Conservation (phyloP, 2,888 invertebrate genomes). For the Mythimna loreyi region DNA sequence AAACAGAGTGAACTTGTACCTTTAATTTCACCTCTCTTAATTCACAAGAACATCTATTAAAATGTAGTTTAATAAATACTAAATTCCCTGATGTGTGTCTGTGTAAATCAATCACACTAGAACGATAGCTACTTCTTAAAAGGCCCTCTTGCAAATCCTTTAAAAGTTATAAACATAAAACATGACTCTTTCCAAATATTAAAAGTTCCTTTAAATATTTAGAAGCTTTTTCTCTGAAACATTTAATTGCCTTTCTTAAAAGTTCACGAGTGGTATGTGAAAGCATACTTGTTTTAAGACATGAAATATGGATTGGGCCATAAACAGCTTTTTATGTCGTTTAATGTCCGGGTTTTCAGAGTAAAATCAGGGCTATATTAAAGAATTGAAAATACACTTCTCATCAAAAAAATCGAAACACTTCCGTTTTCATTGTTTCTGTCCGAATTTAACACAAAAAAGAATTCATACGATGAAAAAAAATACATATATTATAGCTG, state of each 20-base stretch:
- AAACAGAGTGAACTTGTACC: too few relatives aligned
- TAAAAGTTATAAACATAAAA: background rate
- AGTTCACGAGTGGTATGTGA: constrained; percentile 21
- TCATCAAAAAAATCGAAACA: background rate
- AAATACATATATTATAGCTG: too few relatives aligned
- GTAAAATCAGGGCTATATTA: constrained; percentile 1
- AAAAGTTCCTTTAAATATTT: background rate
- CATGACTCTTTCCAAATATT: background rate
- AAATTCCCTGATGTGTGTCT: too few relatives aligned
- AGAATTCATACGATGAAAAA: too few relatives aligned
- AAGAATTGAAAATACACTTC: constrained; percentile 5
- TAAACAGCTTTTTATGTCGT: constrained; percentile 29
- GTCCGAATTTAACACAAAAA: too few relatives aligned
- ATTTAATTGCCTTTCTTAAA: constrained; percentile 23
- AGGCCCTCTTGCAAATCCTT: background rate
- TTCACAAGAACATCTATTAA: too few relatives aligned
- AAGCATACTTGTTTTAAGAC: constrained; percentile 15
- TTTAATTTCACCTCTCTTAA: too few relatives aligned
- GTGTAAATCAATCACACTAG: too few relatives aligned
- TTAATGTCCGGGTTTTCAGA: constrained; percentile 1
- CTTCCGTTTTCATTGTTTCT: too few relatives aligned
- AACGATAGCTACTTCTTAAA: too few relatives aligned
- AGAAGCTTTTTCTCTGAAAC: background rate
- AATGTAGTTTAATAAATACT: too few relatives aligned
- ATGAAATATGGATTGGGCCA: constrained; percentile 17